These are phyloP conservation scores for Rhagoletis zephyria DNA, from an alignment of 1,140 invertebrate species.

Conservation along the genomic window DNA sequence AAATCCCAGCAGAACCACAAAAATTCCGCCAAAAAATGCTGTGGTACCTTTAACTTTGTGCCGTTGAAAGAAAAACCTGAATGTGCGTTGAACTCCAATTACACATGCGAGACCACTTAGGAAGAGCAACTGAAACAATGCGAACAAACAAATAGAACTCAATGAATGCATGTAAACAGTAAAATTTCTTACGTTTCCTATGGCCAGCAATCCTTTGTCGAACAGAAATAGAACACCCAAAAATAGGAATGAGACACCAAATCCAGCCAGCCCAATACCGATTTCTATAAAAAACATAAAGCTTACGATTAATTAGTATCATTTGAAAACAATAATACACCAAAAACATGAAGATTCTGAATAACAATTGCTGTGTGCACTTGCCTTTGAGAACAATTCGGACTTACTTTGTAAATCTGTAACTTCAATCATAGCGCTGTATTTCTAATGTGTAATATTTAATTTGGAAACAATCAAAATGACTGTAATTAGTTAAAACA, in stretches of 20 bases:
- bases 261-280: conserved; percentile 95
- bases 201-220: conserved; percentile 97
- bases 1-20: conserved; percentile 95
- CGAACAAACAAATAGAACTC: not conserved
- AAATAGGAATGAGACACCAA: conserved; percentile 96
- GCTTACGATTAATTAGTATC: conserved; percentile 15
- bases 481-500: not conserved
- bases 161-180: not conserved
- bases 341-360: conserved; percentile 66
- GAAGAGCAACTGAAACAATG: conserved; percentile 79
- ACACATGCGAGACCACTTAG: conserved; percentile 95
- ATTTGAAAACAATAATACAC: conserved; percentile 83
- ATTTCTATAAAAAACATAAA: conserved; percentile 84
- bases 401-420: conserved; percentile 83
- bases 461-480: not conserved
- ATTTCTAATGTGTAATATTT: not conserved
- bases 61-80: conserved; percentile 97
- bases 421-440: conserved; percentile 79
- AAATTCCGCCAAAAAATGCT: conserved; percentile 95
- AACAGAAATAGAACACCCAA: conserved; percentile 95
- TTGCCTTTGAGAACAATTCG: conserved; percentile 37
- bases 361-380: not conserved
- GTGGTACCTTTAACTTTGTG: conserved; percentile 95
- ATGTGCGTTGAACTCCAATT: conserved; percentile 94
- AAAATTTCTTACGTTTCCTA: conserved; percentile 92